Base-by-base conservation (phyloP, 1,140 invertebrate genomes). In the Galleria mellonella region DNA sequence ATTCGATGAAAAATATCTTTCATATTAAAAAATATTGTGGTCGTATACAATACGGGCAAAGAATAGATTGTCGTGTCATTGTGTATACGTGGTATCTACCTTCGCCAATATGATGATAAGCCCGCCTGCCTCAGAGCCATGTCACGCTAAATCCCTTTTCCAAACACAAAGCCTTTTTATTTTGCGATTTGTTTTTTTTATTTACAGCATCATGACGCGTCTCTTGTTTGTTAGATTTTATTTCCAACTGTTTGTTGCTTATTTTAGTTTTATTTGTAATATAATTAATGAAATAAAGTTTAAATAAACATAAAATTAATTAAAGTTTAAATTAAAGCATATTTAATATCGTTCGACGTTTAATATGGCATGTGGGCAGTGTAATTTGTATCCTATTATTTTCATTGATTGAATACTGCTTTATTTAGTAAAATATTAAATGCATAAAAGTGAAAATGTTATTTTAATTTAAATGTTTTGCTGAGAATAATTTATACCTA, bases 81-180 rank as follows among this genome's bases (percentile, higher is more conserved):
- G 47, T 45, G 36, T 23, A n/a, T 46, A 51, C 50, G 35, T 47
- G 46, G 43, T 33, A 29, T 36, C 38, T 41, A 37, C 35, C 35
- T 37, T 8, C 35, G 15, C 35, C 35, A 54, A 70, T 60, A 59
- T 48, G 46, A 49, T 44, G 63, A 67, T 69, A 72, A 69, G 64
- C 58, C 35, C 35, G 35, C 44, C 53, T 29, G 39, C 47, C 65
- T 55, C 55, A 30, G 45, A 54, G 47, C 43, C 53, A 42, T 60
- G 61, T 67, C 60, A 67, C 43, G 43, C 40, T 36, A 66, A 72
- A 72, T 72, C 66, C 69, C 47, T 55, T 57, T 53, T 47, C 46
- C 54, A 55, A 48, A 60, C 51, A 62, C 52, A 66, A 71, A 62
- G 59, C 54, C 68, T 33, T 62, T 61, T 65, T 62, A 56, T 58